Conservation (phyloP, 1,140 invertebrate species). For the Arctopsyche grandis region DNA sequence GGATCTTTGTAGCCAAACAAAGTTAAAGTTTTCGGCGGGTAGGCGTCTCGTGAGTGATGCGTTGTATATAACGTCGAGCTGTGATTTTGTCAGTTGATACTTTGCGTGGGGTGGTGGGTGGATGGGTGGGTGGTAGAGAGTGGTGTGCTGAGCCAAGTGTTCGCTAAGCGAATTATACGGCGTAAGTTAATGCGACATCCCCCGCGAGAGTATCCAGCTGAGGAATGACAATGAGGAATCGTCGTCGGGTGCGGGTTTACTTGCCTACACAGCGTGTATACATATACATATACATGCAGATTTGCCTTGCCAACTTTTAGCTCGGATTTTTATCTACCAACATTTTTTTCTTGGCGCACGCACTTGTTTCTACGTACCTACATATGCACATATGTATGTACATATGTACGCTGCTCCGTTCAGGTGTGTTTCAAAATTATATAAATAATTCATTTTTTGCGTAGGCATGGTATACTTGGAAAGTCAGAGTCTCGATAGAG, state of each 20-base stretch:
- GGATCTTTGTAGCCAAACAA: constrained; percentile 1
- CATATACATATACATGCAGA: not conserved
- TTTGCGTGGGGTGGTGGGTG: not conserved
- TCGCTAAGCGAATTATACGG: constrained; percentile 18
- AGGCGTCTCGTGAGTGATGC: not conserved
- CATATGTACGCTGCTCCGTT: not conserved
- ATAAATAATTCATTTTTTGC: no score
- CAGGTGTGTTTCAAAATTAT: no score
- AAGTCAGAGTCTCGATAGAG: no score
- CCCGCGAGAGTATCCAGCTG: not conserved
- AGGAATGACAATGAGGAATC: constrained; percentile 2
- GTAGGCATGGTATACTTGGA: no score
- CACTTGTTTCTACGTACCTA: not conserved
- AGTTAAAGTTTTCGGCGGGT: not conserved
- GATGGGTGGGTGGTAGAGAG: no score
- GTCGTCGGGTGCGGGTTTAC: not conserved
- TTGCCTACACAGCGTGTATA: no score
- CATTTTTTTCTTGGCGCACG: not conserved
- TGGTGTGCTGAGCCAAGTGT: not conserved
- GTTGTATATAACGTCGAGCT: constrained; percentile 2
- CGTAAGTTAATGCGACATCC: constrained; percentile 4
- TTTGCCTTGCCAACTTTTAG: not conserved
- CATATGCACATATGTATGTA: not conserved
- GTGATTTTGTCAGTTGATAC: constrained; percentile 21
- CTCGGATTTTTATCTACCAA: not conserved